Conservation (phyloP, 2,797 vertebrate species). For the Pangasius larnaudii region DNA sequence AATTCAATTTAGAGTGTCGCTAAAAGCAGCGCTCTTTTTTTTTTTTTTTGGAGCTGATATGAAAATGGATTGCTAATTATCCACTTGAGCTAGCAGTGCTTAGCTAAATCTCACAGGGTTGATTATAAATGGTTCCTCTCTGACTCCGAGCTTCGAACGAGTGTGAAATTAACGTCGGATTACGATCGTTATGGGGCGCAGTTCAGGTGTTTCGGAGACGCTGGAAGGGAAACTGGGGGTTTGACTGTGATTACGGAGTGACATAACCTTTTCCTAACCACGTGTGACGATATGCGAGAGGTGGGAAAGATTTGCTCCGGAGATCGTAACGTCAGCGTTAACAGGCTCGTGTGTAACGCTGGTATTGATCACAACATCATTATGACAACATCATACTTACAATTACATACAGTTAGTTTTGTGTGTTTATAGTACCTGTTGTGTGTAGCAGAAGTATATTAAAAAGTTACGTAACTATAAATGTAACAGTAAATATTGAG, state of each 20-base stretch:
- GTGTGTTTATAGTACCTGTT: neutral
- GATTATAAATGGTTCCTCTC: slow-evolving; percentile 28
- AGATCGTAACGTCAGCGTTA: neutral
- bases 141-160: neutral
- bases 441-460: neutral
- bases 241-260: neutral
- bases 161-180: slow-evolving; percentile 24
- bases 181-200: neutral
- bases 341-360: neutral
- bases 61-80: slow-evolving; percentile 38
- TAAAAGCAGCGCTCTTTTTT: neutral
- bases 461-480: neutral
- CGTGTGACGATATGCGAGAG: neutral
- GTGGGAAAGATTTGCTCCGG: neutral
- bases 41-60: neutral
- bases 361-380: neutral
- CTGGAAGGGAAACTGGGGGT: neutral
- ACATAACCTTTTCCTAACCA: neutral
- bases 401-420: neutral
- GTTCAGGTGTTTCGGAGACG: neutral
- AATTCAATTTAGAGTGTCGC: neutral
- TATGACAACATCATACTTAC: too few species aligned
- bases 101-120: slow-evolving; percentile 8
- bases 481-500: neutral
- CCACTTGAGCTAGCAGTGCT: slow-evolving; percentile 24